Evolutionary conservation across 1,140 invertebrate genomes (phyloP), one percentile per base, ranked within the genome.

Genomic region (Pararge aegeria): DNA sequence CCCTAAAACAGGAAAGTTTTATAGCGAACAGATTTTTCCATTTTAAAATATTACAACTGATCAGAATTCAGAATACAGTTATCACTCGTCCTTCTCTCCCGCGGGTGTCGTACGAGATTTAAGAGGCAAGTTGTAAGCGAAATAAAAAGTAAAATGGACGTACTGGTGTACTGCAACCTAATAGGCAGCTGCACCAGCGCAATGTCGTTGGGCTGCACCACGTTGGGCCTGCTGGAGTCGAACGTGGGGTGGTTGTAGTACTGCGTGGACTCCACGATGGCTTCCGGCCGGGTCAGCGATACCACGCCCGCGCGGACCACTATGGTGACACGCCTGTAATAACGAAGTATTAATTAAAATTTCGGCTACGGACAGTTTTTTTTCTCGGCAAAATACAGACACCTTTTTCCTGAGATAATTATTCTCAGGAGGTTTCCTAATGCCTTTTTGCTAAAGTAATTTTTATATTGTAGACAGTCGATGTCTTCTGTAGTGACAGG

Each of bases 121-220:
- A 24, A 24, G 24, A 24, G 24, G 7, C 7, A 7, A 4, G 3
- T 7, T 7, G 7, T 2, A 24, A 24, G 24, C 24, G n/a, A 27
- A 40, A 29, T 5, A 6, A 3, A 1, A 42, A 19, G 10, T 19
- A 54, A 38, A 54, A 5, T 7, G 42, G 24, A 68, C 77, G 73
- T 60, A 87, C 83, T 44, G 16, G 59, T 64, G 37, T 79, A 85
- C 2, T 42, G 46, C 20, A 83, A 54, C 5, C 73, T 68, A 0
- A 19, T 46, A 0, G 15, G 34, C 20, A 83, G 46, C 19, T 66
- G 73, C 3, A 80, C 24, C 1, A 87, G 49, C 0, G 76, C 51
- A 15, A 87, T 76, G 29, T 87, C 84, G 20, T 87, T 75, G 0
- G 73, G 70, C 54, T 87, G 84, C 0, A 84, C 84, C 0, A 66